Evolutionary conservation across 2,113 vertebrate genomes (phyloP), one percentile per base, ranked within the genome.

Genomic region (Zosterops pallidus): DNA sequence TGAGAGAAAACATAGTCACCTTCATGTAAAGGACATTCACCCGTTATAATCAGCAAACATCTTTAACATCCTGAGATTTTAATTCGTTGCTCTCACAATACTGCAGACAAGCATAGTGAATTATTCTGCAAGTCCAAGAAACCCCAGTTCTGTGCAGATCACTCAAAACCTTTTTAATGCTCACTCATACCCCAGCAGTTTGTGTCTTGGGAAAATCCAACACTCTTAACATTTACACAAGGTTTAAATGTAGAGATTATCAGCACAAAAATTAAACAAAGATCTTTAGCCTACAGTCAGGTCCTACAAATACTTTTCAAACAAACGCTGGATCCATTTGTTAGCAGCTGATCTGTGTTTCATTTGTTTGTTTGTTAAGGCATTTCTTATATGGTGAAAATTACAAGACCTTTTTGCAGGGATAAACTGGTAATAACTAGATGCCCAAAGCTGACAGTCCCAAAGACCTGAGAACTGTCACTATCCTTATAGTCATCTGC

Each of bases 261-360:
- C 86, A 81, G 60, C 76, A 93, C 69, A 81, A 93, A 90, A 94
- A 82, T 37, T 83, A 86, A 96, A 90, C 63, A 82, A 9, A 68
- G 15, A n/a, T 78, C 88, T 93, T 81, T 28, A 92, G 56, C 72
- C 71, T 68, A 39, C 41, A 31, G 44, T 35, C 52, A 90, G n/a
- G 21, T 84, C 49, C 41, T 87, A 62, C 41, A 68, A 89, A 89
- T 57, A 62, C 78, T 76, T 87, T 72, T 68, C 88, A 94, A 91
- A 92, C 76, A 92, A 93, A 55, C 29, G 24, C 13, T 64, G 21
- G 50, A 74, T 64, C 79, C 85, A 33, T 78, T 56, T 77, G 41
- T 59, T 78, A 93, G 56, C 64, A 70, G 44, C 56, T 87, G 82
- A 64, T 81, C 52, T 46, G 28, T 41, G 42, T 78, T 93, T 56